Evolutionary conservation across 2,797 vertebrate species (phyloP).

Genomic region (Xenopus petersii): DNA sequence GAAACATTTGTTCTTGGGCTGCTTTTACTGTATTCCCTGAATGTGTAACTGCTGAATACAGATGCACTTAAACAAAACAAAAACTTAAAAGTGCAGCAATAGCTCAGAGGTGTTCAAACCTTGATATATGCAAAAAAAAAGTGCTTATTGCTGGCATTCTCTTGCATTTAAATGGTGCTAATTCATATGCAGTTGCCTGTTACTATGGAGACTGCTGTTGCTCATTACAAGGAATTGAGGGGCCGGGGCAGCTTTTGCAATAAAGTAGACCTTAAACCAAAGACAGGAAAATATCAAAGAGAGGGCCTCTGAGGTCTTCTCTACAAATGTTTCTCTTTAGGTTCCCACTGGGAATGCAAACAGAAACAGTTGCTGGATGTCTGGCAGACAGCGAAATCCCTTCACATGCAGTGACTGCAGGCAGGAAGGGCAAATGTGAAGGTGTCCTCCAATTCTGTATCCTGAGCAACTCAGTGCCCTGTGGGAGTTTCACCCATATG

Average conservation of each 20-base stretch:
- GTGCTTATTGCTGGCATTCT: slow-evolving; percentile 22
- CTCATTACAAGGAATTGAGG: slow-evolving; percentile 33
- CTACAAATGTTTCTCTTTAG: slow-evolving; percentile 43
- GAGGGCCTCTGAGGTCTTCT: slow-evolving; percentile 33
- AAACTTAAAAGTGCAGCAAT: neutral
- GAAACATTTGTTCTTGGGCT: too few relatives aligned
- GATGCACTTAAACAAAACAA: too few relatives aligned
- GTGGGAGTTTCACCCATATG: neutral
- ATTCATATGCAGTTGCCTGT: slow-evolving; percentile 34
- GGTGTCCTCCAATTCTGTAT: slow-evolving; percentile 3
- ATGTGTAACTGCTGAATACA: too few relatives aligned
- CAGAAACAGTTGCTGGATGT: slow-evolving; percentile 30
- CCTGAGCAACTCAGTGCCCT: neutral
- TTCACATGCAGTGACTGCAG: slow-evolving; percentile 4
- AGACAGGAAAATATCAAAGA: slow-evolving; percentile 40
- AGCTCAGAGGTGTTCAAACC: slow-evolving; percentile 20
- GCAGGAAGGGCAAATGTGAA: slow-evolving; percentile 5
- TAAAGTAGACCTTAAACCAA: slow-evolving; percentile 45
- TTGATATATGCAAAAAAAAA: slow-evolving; percentile 2
- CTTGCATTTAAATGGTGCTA: slow-evolving; percentile 33
- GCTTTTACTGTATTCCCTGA: too few relatives aligned
- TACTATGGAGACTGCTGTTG: slow-evolving; percentile 35
- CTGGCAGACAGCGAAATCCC: slow-evolving; percentile 12
- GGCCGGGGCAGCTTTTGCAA: slow-evolving; percentile 31
- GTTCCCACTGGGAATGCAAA: slow-evolving; percentile 41